Evolutionary conservation across 1,140 invertebrate genomes (phyloP).

Genomic region (Sitophilus oryzae): DNA sequence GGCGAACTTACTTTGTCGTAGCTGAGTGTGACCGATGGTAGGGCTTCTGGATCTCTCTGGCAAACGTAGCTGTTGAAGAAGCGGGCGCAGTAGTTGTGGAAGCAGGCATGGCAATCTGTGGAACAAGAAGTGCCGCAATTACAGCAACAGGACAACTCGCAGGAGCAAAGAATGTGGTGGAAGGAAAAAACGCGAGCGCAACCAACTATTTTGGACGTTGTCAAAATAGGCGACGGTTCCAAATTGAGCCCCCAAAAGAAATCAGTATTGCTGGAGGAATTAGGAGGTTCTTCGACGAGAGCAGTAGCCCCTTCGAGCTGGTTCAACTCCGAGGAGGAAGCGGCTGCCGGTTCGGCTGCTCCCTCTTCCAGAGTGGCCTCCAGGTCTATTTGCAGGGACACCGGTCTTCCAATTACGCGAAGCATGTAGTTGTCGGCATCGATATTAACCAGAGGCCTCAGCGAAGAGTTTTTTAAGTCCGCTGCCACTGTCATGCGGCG

Average conservation of each 20-base stretch:
- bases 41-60: slow-evolving; percentile 52
- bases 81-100: slow-evolving; percentile 56
- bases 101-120: slow-evolving; percentile 61
- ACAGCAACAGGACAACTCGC: slow-evolving; percentile 51
- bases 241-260: slow-evolving; percentile 23
- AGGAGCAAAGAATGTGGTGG: slow-evolving; percentile 51
- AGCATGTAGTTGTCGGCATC: slow-evolving; percentile 62
- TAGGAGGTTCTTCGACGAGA: neutral
- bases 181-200: slow-evolving; percentile 51
- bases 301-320: slow-evolving; percentile 4
- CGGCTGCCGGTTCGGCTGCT: slow-evolving; percentile 7
- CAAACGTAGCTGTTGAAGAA: slow-evolving; percentile 52
- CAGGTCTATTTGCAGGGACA: slow-evolving; percentile 35
- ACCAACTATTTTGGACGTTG: slow-evolving; percentile 24
- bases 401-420: slow-evolving; percentile 40
- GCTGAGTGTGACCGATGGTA: slow-evolving; percentile 48
- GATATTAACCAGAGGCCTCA: slow-evolving; percentile 41
- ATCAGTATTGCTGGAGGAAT: neutral
- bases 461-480: slow-evolving; percentile 25
- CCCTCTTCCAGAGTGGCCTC: slow-evolving; percentile 37
- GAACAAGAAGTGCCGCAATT: slow-evolving; percentile 57
- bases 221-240: slow-evolving; percentile 1
- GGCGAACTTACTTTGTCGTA: slow-evolving; percentile 36
- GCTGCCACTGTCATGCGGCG: slow-evolving; percentile 24
- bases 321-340: slow-evolving; percentile 6